Evolutionary conservation across 2,113 vertebrate genomes (phyloP), one percentile per base, ranked within the genome.

Genomic region (Trematocara nigrifrons): DNA sequence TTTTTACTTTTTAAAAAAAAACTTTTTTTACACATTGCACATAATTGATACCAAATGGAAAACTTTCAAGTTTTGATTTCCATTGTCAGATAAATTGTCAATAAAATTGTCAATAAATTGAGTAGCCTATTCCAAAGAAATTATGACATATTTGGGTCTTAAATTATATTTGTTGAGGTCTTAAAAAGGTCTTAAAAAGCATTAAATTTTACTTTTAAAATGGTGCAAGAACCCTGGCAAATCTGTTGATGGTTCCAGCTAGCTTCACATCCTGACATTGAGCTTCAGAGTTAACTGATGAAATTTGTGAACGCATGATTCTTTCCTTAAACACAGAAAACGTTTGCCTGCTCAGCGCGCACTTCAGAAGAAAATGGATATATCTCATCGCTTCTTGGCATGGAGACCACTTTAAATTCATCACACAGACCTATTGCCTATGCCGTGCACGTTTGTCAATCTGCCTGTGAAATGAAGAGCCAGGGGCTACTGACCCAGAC

Each of bases 381-480:
- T 8, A 74, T 88, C 81, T n/a, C 49, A 80, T 33, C 22, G 29
- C 66, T 84, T 87, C 79, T 87, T 82, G 81, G 85, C 78, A 84
- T 29, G 59, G 38, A 83, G 33, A 64, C 74, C 59, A 52, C 86
- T 92, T 91, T 53, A 88, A 90, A 95, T 92, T 92, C 89, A 83
- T 88, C 90, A 69, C 49, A 79, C 54, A 61, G 35, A 74, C 42
- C 79, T 52, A 35, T 57, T 84, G 74, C 78, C 13, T 26, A 89
- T 89, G 92, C 92, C 47, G 78, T n/a, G 64, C 90, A 92, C 85
- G 83, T 88, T 78, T 40, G 56, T 91, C 93, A 93, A 92, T 90
- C 90, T 80, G 89, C 84, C 89, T 86, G 82, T 93, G 91, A 92
- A 94, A 91, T 85, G 86, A 91, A 87, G 85, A 89, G 93, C 94